Percentiles rank a stretch among this genome's conserved stretches.
These are phyloP conservation scores for Yasuhikotakia modesta DNA, from an alignment of 2,797 vertebrate species.

Conservation along the genomic window DNA sequence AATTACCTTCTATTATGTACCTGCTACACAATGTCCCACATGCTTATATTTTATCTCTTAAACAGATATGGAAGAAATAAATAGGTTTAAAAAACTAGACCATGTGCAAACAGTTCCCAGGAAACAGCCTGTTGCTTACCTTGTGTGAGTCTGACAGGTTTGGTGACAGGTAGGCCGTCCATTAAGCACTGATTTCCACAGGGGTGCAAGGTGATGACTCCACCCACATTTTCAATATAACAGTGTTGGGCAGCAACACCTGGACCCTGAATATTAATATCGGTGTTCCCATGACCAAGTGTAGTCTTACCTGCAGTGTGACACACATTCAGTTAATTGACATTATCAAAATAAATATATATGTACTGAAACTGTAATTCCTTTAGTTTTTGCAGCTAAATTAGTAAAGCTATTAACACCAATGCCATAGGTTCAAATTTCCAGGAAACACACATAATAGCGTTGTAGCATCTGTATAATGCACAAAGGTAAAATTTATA, in stretches of 20 bases:
- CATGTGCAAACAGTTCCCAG: not conserved
- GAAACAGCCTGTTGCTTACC: constrained; percentile 73
- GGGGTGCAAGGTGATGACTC: constrained; percentile 86
- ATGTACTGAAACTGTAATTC: not conserved
- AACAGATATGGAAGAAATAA: not conserved
- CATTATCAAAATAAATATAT: not conserved
- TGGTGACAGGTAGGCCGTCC: constrained; percentile 80
- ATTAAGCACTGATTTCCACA: constrained; percentile 87
- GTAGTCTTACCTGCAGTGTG: constrained; percentile 82
- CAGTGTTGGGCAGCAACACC: constrained; percentile 86
- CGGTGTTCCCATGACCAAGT: constrained; percentile 83
- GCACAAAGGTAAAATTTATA: too few relatives aligned
- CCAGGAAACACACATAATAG: too few relatives aligned
- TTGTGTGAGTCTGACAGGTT: constrained; percentile 87
- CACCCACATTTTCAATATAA: constrained; percentile 87
- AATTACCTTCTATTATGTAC: not conserved
- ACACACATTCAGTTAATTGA: constrained; percentile 4
- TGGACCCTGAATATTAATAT: constrained; percentile 86
- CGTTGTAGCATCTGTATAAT: too few relatives aligned
- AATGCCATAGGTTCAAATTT: too few relatives aligned
- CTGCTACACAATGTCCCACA: not conserved
- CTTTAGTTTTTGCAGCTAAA: too few relatives aligned
- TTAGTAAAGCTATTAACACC: too few relatives aligned
- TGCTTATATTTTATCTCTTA: not conserved
- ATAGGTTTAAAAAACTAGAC: not conserved